Conservation (phyloP, 2,113 vertebrate genomes). For the Phrynocephalus versicolor region DNA sequence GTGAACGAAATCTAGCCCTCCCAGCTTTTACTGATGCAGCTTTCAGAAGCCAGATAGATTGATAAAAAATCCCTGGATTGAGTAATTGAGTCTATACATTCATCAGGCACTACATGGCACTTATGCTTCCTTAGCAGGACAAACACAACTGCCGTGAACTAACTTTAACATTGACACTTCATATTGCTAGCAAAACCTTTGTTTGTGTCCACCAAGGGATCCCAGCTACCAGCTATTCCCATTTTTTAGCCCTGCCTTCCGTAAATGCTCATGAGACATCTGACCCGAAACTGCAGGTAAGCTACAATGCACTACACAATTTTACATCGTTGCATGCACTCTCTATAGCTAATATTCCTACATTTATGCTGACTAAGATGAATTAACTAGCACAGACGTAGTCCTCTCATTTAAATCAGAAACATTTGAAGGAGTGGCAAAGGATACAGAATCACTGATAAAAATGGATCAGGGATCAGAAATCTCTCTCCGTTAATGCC, state of each 20-base stretch:
- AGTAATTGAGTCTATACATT: background rate
- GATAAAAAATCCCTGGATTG: background rate
- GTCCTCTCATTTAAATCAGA: background rate
- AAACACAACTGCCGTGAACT: background rate
- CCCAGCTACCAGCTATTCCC: background rate
- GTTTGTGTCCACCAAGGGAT: background rate
- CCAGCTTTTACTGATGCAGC: background rate
- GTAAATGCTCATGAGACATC: slow-evolving; percentile 2
- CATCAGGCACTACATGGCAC: background rate
- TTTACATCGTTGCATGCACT: background rate
- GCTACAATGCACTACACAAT: background rate
- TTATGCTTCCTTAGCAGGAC: background rate
- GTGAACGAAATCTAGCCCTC: background rate
- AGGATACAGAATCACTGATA: background rate
- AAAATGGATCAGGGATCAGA: background rate
- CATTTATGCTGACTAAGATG: background rate
- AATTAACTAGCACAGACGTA: background rate
- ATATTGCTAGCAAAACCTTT: background rate
- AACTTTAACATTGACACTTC: background rate
- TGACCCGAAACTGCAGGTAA: background rate
- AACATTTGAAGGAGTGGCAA: background rate
- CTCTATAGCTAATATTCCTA: background rate
- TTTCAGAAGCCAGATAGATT: background rate
- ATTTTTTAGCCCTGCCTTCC: background rate
- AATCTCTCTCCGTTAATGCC: background rate